Evolutionary conservation across 37 sponge, comb jelly and placozoan species (phyloP).

Genomic region (Cliona cf. orientalis): DNA sequence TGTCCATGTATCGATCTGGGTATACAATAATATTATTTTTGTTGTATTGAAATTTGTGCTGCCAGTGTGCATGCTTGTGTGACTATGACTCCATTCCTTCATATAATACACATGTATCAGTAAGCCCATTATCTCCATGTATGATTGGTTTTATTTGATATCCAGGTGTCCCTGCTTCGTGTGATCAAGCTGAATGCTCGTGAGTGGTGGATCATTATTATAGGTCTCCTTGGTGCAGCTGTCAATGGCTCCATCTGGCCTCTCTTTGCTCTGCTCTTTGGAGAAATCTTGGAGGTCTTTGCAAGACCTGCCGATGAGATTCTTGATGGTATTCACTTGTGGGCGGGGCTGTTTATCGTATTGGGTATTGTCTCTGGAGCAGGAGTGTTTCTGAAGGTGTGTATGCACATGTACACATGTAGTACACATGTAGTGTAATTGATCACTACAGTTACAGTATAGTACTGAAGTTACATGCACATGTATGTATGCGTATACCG

Average conservation of each 20-base stretch:
- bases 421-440: no score
- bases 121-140: no score
- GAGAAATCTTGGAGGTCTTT: slow-evolving; percentile 61
- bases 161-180: slow-evolving; percentile 30
- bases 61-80: no score
- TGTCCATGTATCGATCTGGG: no score
- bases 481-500: no score
- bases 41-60: no score
- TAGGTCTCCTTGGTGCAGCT: slow-evolving; percentile 68
- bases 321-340: slow-evolving; percentile 17
- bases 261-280: slow-evolving; percentile 77
- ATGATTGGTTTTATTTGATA: not conserved
- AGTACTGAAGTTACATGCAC: no score
- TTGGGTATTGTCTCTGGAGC: slow-evolving; percentile 57
- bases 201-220: slow-evolving; percentile 79
- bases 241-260: slow-evolving; percentile 63
- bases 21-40: no score
- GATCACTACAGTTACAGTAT: no score
- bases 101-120: no score
- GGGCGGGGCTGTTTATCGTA: slow-evolving; percentile 64
- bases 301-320: slow-evolving; percentile 18
- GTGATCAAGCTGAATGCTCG: slow-evolving; percentile 59
- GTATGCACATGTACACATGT: no score
- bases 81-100: no score
- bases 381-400: slow-evolving; percentile 65